Base-by-base conservation (phyloP, 1,140 invertebrate genomes). In the Hermatobates lingyangjiaoensis region DNA sequence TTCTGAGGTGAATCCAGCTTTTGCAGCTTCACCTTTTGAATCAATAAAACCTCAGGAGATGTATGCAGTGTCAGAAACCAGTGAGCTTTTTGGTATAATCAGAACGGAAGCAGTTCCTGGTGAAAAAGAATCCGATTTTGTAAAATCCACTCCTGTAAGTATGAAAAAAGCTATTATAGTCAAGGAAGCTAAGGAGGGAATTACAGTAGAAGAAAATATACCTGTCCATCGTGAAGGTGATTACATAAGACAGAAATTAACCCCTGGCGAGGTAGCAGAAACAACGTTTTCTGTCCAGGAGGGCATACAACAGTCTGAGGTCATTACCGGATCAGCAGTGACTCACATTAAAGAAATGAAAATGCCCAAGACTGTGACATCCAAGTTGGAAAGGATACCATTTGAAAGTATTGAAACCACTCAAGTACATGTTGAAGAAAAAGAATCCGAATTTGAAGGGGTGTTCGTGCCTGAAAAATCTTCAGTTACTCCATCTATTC, bases 401-500 rank as follows among this genome's bases (percentile, higher is more conserved):
- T 60, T 56, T 54, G 52, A 47, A 50, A 60, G 52, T 56, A 57
- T 62, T 24, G 62, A 64, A 51, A 61, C 58, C 10, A 61, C 62
- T 45, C 60, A 68, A 57, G 58, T 65, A 18, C 61, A 61, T 1
- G 57, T 57, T n/a, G 56, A 66, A 50, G 62, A 69, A 60, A 59
- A 63, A 26, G 61, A 66, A 52, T 49, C 52, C 7, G 51, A 60
- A 30, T 65, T 70, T 20, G 54, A 55, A 20, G 56, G 56, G 12
- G 57, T 61, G 38, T 59, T 63, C 52, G 59, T 62, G 45, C 56
- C 61, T 2, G 57, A 61, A 27, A 53, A 57, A 10, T 61, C 62
- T 28, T 64, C 57, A 50, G 71, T 65, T 2, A 62, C 62, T n/a
- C 50, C 70, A 12, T 57, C 55, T 21, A 63, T 74, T 46, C 62